Evolutionary conservation across 2,797 vertebrate species (phyloP).

Genomic region (Poecilia gillii): DNA sequence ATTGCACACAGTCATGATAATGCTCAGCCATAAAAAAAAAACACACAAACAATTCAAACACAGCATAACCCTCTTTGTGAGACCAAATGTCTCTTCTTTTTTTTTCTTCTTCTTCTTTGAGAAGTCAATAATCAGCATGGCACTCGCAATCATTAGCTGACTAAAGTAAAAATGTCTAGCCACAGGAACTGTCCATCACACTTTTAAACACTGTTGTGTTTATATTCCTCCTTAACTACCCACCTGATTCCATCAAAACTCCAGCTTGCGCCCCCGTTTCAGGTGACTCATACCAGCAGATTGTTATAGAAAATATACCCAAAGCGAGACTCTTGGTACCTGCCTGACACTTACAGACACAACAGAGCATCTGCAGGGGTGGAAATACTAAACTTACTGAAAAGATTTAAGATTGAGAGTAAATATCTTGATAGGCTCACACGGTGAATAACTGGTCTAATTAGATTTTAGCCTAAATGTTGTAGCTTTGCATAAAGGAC

Average conservation of each 20-base stretch:
- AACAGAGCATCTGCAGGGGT: background rate
- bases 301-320: background rate
- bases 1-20: background rate
- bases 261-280: background rate
- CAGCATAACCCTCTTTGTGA: background rate
- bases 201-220: background rate
- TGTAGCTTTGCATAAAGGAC: background rate
- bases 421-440: background rate
- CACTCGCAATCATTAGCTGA: conserved; percentile 8
- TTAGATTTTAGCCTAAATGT: background rate
- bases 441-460: background rate
- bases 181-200: background rate
- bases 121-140: conserved; percentile 39
- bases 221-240: background rate
- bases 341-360: background rate
- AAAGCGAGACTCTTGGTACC: background rate
- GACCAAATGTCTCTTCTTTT: conserved; percentile 17
- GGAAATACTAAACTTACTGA: background rate
- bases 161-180: conserved; percentile 2
- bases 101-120: conserved; percentile 58
- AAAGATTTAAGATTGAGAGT: background rate
- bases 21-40: background rate
- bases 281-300: background rate
- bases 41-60: background rate
- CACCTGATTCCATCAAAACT: background rate